A percentile compares a stretch with the other conserved stretches of the same genome.
Evolutionary conservation across 2,113 vertebrate species (phyloP).

Genomic region (Sorex araneus): DNA sequence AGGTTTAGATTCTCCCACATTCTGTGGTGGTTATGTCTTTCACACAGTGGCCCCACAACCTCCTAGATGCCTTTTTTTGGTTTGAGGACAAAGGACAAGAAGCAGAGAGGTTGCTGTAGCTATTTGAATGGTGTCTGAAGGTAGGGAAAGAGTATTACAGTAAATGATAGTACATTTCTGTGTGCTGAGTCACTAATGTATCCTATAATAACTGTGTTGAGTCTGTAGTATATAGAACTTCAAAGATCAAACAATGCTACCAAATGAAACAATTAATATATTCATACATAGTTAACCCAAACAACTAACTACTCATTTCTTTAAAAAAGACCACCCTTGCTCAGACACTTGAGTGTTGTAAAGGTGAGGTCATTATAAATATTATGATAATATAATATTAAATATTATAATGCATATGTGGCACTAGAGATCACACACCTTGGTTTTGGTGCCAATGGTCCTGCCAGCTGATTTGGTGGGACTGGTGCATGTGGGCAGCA

Average conservation of each 20-base stretch:
- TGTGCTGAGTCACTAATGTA: accelerated
- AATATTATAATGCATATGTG: no score
- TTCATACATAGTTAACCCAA: not conserved
- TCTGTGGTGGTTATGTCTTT: no score
- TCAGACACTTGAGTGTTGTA: no score
- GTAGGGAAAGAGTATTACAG: not conserved
- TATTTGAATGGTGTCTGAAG: not conserved
- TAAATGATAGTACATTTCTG: not conserved
- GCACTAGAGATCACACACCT: no score
- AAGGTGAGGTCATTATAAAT: no score
- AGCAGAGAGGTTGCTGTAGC: not conserved
- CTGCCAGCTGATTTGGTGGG: no score
- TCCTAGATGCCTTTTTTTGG: not conserved
- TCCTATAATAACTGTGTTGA: not conserved
- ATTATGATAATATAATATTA: no score
- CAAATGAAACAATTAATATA: not conserved
- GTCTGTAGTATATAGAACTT: not conserved
- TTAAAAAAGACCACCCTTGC: no score
- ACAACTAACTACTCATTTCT: not conserved
- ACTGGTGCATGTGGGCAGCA: no score
- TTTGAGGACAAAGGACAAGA: not conserved
- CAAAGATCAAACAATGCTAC: not conserved
- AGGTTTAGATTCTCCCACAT: no score
- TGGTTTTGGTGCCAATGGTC: no score
- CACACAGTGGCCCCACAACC: not conserved